Evolutionary conservation across 1,140 invertebrate genomes (phyloP).

Genomic region (Tyrophagus putrescentiae): DNA sequence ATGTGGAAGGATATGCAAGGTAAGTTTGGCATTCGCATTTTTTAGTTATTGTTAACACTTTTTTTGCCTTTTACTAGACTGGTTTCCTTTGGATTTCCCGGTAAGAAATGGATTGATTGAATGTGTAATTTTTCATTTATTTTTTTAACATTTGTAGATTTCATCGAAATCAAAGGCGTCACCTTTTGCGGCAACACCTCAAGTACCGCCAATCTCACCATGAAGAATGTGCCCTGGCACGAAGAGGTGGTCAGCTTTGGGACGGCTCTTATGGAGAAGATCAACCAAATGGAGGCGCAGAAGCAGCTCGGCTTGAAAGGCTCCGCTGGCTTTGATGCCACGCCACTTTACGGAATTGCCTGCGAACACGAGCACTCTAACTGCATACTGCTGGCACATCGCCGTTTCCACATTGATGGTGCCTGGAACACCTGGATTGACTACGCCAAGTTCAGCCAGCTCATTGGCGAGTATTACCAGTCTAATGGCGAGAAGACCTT

Average conservation of each 20-base stretch:
- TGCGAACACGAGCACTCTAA: conserved; percentile 51
- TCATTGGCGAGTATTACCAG: conserved; percentile 35
- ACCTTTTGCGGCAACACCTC: conserved; percentile 49
- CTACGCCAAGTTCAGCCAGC: conserved; percentile 43
- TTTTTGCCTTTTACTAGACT: too few species aligned
- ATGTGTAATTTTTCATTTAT: too few species aligned
- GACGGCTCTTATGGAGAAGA: conserved; percentile 34
- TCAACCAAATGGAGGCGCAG: conserved; percentile 28
- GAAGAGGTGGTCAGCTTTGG: conserved; percentile 45
- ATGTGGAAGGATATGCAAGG: conserved; percentile 47
- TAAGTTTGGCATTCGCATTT: too few species aligned
- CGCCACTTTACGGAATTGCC: conserved; percentile 40
- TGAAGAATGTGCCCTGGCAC: conserved; percentile 52
- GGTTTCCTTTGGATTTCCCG: conserved; percentile 43
- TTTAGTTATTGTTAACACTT: too few species aligned
- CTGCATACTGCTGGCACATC: conserved; percentile 45
- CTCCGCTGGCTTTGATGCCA: conserved; percentile 23
- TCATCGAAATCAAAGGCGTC: conserved; percentile 52
- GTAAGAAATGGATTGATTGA: too few species aligned
- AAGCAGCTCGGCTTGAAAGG: not conserved
- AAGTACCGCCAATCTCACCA: conserved; percentile 41
- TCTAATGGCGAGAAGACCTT: conserved; percentile 36
- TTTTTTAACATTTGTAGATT: too few species aligned
- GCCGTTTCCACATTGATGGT: conserved; percentile 41
- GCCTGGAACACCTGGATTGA: conserved; percentile 50